Base-by-base conservation (phyloP, 2,113 vertebrate species). In the Corythoichthys haematopterus region DNA sequence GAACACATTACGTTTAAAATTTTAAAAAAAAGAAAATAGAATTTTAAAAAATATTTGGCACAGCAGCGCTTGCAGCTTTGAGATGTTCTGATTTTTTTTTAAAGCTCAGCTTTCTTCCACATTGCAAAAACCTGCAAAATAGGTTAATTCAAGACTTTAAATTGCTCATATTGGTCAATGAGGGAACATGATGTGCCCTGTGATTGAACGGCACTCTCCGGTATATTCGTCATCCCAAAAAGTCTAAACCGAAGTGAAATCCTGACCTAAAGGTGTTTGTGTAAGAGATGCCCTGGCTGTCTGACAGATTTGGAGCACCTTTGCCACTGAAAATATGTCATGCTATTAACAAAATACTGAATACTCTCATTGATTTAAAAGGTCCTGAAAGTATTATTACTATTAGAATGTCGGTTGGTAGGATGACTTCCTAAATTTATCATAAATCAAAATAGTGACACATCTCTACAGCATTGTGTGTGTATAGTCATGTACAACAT, bases 401-500 rank as follows among this genome's bases (percentile, higher is more conserved):
- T 60, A 40, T 60, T 13, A 55, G 50, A 20, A 35, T 13, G 10
- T 33, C 4, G 2, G 28, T 35, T 28, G 9, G 40, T 60, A 60
- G 7, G 46, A 7, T 15, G 12, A 3, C 20, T 14, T 20, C 51
- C 4, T 65, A 0, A 28, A 14, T 13, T 3, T 37, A 28, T 45
- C 48, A 28, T 28, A 52, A 13, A 3, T 53, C 33, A n/a, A 10
- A n/a, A 36, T 8, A 16, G 8, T 7, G 12, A 8, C 14, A 10
- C 45, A 2, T 10, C 16, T 38, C n/a, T 28, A 45, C 61, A 28
- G n/a, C 35, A 3, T 3, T 20, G 33, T 57, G 38, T 63, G 60
- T 48, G 3, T 71, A 58, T 45, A 52, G 62, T 48, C 48, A 66
- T 58, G 58, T 68, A 65, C 47, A 14, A 48, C 51, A 45, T 3